Conservation (phyloP, 2,888 invertebrate genomes). For the Lasioglossum morio region DNA sequence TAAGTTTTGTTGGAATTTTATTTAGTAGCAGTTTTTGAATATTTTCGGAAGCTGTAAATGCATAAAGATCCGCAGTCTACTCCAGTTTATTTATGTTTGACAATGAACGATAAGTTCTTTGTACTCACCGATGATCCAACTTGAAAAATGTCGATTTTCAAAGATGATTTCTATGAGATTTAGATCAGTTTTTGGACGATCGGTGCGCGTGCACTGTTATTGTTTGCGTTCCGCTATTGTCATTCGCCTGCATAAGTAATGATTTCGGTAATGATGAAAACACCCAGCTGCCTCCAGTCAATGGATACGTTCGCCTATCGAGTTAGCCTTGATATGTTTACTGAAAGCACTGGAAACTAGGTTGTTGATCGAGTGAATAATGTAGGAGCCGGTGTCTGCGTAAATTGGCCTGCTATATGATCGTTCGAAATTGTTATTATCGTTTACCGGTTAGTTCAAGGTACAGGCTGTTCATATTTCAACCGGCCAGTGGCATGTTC, state of each 20-base stretch:
- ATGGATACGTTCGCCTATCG: constrained; percentile 60
- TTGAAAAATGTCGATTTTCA: too few relatives aligned
- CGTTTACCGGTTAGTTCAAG: constrained; percentile 57
- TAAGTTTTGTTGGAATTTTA: too few relatives aligned
- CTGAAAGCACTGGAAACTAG: constrained; percentile 62
- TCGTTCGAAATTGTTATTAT: constrained; percentile 71
- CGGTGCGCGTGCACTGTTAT: background rate
- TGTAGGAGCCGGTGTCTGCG: constrained; percentile 55
- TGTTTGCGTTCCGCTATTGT: background rate
- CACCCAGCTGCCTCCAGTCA: constrained; percentile 44
- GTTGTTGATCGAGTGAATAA: constrained; percentile 62
- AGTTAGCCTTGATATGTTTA: constrained; percentile 68
- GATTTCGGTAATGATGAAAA: constrained; percentile 59
- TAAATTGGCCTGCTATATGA: constrained; percentile 66
- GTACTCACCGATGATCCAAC: too few relatives aligned
- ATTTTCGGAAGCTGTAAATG: too few relatives aligned
- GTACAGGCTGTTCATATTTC: constrained; percentile 40
- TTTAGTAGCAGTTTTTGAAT: too few relatives aligned
- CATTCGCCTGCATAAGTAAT: constrained; percentile 52
- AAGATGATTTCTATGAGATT: too few relatives aligned
- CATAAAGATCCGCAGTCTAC: too few relatives aligned
- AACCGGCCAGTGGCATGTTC: constrained; percentile 28
- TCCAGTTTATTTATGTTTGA: too few relatives aligned
- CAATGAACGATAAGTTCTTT: too few relatives aligned
- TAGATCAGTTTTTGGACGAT: too few relatives aligned